These are phyloP conservation scores for Alethe diademata DNA, from an alignment of 2,113 vertebrate species.

Conservation along the genomic window DNA sequence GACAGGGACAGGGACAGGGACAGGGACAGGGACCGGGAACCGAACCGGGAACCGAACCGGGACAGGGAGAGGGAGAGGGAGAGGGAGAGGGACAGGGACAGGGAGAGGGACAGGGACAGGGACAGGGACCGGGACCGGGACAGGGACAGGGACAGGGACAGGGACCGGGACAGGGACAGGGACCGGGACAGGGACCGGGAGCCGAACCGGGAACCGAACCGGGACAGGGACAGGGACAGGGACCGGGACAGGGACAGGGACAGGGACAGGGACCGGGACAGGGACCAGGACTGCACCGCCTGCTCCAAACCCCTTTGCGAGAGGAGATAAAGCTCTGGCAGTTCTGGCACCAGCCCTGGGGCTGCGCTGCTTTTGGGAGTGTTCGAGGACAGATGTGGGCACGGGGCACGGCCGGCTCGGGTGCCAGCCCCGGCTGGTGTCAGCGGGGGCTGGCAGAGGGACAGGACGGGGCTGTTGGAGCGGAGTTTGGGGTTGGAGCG, in stretches of 20 bases:
- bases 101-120: too few species aligned
- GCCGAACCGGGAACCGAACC: too few species aligned
- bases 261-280: background rate
- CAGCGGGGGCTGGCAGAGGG: background rate
- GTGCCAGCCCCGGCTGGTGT: background rate
- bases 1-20: too few species aligned
- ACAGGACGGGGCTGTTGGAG: background rate
- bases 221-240: too few species aligned
- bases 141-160: too few species aligned
- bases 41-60: too few species aligned
- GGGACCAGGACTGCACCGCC: background rate
- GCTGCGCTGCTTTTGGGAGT: background rate
- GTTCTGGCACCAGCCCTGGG: rapidly evolving
- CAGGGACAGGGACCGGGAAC: too few species aligned
- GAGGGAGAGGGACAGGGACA: too few species aligned
- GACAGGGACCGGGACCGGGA: too few species aligned
- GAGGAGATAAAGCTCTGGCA: rapidly evolving
- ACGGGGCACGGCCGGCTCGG: background rate
- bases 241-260: background rate
- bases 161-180: too few species aligned
- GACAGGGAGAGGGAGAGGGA: too few species aligned
- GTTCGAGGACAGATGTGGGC: rapidly evolving
- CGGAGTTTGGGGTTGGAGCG: background rate
- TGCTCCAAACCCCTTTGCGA: background rate
- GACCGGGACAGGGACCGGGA: too few species aligned